Percentiles rank a stretch among this genome's conserved stretches.
phyloP scores from a whole-genome alignment of 2,888 invertebrate species.

The Archips crataeganus region DNA sequence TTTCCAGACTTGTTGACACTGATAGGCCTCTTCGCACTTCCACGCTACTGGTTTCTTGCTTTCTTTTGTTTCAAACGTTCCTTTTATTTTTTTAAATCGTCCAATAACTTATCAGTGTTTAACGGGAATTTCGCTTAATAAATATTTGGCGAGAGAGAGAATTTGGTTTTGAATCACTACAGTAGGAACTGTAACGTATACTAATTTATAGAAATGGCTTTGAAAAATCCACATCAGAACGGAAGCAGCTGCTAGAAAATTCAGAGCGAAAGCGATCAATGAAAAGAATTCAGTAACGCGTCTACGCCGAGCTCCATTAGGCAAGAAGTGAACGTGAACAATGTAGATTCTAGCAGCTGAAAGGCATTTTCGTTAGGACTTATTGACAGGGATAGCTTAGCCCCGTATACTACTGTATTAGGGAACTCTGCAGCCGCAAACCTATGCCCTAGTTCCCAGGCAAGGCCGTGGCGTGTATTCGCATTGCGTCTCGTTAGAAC shows the following conservation, averaged over 20 bases:
- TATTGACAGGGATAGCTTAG: slow-evolving; percentile 18
- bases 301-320: slow-evolving; percentile 13
- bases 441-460: slow-evolving; percentile 52
- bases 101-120: neutral
- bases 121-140: neutral
- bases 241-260: neutral
- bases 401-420: slow-evolving; percentile 35
- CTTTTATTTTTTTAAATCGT: neutral
- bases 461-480: slow-evolving; percentile 53
- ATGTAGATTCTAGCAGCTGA: slow-evolving; percentile 3
- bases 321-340: slow-evolving; percentile 8
- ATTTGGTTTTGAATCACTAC: no score
- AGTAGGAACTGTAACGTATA: neutral
- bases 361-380: neutral
- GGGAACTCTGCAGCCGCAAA: slow-evolving; percentile 51
- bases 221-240: neutral
- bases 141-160: neutral
- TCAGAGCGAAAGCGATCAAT: slow-evolving; percentile 9
- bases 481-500: slow-evolving; percentile 50
- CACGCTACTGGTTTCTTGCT: neutral
- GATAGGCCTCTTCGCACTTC: slow-evolving; percentile 1
- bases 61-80: neutral
- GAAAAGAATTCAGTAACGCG: slow-evolving; percentile 10
- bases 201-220: neutral
- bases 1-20: slow-evolving; percentile 2